Evolutionary conservation across 2,113 vertebrate species (phyloP).

Genomic region (Xenus cinereus): DNA sequence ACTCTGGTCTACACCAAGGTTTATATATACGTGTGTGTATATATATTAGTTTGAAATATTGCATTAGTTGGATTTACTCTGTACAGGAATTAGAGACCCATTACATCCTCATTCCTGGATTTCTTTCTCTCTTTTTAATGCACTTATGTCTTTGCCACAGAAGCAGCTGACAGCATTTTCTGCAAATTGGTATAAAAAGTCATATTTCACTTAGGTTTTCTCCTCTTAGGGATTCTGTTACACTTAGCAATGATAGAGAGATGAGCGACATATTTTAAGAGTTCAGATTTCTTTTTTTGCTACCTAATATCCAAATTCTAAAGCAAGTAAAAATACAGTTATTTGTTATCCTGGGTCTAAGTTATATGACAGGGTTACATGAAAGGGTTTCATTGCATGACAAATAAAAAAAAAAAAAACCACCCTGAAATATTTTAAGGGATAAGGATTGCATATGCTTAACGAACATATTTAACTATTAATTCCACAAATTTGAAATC

Average conservation of each 20-base stretch:
- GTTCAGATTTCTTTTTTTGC: neutral
- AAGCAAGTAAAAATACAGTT: neutral
- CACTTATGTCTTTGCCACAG: neutral
- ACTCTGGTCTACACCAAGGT: neutral
- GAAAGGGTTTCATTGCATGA: neutral
- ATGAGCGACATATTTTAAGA: neutral
- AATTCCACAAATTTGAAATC: neutral
- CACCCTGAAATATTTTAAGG: neutral
- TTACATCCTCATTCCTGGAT: neutral
- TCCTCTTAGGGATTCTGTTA: neutral
- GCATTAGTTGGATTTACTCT: neutral
- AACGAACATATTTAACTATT: neutral
- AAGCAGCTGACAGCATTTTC: neutral
- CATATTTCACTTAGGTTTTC: neutral
- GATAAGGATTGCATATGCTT: neutral
- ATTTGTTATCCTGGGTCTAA: neutral
- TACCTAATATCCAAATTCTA: neutral
- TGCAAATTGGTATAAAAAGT: neutral
- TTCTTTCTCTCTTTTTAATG: neutral
- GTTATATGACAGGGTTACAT: neutral
- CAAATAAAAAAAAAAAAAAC: neutral
- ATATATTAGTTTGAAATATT: neutral
- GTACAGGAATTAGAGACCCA: neutral
- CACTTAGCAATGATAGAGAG: neutral
- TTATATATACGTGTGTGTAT: neutral